A percentile compares a stretch with the other conserved stretches of the same genome.
phyloP scores from a whole-genome alignment of 2,113 vertebrate species.

The Heterocephalus glaber region DNA sequence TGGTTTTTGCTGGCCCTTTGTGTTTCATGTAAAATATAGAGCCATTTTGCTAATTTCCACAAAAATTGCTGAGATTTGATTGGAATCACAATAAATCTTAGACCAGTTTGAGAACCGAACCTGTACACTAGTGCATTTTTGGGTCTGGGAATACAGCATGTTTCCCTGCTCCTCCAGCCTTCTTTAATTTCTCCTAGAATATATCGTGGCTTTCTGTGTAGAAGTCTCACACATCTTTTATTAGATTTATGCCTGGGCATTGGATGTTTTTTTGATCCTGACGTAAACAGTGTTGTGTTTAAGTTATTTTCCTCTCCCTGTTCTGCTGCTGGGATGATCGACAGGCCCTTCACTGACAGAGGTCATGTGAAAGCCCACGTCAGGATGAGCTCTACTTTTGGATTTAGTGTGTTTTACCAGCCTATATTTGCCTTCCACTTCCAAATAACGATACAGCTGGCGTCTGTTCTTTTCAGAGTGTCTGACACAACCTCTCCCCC shows the following conservation, averaged over 20 bases:
- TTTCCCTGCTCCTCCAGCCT: neutral
- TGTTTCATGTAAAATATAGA: constrained; percentile 35
- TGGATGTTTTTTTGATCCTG: constrained; percentile 18
- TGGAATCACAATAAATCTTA: neutral
- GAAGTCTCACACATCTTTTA: neutral
- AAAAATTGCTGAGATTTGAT: constrained; percentile 25
- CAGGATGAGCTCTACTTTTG: neutral
- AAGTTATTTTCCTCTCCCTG: neutral
- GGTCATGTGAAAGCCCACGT: neutral
- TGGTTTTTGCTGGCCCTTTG: constrained; percentile 12
- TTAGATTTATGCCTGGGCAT: neutral
- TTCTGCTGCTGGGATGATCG: neutral
- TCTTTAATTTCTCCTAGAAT: neutral
- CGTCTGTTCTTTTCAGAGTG: neutral
- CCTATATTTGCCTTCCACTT: neutral
- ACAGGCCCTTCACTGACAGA: constrained; percentile 20
- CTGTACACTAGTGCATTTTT: neutral
- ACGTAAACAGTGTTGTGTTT: neutral
- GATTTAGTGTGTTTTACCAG: neutral
- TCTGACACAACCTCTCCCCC: neutral
- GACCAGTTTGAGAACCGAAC: neutral
- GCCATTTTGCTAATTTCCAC: neutral
- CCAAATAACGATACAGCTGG: neutral
- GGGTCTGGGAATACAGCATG: neutral
- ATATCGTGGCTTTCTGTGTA: neutral